Percentiles rank a stretch among this genome's conserved stretches.
Conservation (phyloP, 2,113 vertebrate species). For the Empidonax alnorum region DNA sequence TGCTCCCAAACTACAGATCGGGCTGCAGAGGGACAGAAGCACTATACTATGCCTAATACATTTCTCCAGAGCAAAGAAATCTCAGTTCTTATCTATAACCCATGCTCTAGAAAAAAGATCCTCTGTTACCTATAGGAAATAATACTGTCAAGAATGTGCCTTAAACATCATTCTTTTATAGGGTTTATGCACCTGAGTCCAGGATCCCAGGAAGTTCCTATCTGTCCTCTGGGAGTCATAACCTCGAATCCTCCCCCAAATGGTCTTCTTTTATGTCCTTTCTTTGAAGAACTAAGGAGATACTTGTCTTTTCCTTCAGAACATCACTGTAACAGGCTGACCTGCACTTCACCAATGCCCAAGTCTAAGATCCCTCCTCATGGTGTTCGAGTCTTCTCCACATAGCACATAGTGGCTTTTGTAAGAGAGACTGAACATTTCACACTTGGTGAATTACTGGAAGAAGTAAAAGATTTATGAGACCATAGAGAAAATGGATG, state of each 20-base stretch:
- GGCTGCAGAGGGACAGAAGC: background rate
- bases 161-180: background rate
- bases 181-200: background rate
- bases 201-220: background rate
- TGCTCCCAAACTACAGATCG: background rate
- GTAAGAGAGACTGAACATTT: background rate
- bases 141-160: background rate
- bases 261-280: background rate
- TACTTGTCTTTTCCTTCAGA: background rate
- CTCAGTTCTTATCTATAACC: background rate
- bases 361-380: background rate
- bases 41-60: background rate
- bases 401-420: background rate
- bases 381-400: accelerated
- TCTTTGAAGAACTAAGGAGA: background rate
- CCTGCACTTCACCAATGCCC: background rate
- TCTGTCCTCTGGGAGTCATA: background rate
- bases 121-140: background rate
- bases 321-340: background rate
- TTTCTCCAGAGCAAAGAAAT: background rate
- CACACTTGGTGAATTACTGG: background rate
- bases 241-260: background rate
- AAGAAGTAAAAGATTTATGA: background rate
- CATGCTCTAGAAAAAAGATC: background rate
- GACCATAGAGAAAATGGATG: background rate